Conservation (phyloP, 2,797 vertebrate genomes). For the Helarctos malayanus region DNA sequence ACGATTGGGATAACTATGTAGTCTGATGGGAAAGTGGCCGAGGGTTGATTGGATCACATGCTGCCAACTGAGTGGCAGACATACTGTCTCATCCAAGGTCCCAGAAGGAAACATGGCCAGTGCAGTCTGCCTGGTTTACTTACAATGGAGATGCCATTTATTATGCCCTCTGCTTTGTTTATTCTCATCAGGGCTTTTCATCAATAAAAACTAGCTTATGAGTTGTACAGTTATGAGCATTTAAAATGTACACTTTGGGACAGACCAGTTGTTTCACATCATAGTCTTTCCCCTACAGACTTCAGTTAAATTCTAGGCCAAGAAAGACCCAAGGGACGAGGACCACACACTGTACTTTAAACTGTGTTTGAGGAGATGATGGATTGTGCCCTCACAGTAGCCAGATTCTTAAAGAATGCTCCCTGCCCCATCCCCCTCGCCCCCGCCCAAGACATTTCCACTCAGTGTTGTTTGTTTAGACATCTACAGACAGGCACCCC, state of each 20-base stretch:
- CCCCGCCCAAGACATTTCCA: conserved; percentile 60
- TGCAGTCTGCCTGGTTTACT: background rate
- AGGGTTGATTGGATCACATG: background rate
- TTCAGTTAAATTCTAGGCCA: conserved; percentile 74
- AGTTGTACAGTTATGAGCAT: conserved; percentile 81
- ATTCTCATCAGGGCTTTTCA: conserved; percentile 82
- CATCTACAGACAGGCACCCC: background rate
- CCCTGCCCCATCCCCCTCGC: background rate
- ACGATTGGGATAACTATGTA: background rate
- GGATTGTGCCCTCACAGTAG: conserved; percentile 83
- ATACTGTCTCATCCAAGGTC: background rate
- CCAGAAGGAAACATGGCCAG: conserved; percentile 74
- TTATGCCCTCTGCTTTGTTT: conserved; percentile 81
- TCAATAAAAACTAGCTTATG: conserved; percentile 86
- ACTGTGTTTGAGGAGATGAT: conserved; percentile 82
- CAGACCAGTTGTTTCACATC: conserved; percentile 63
- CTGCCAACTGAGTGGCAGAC: background rate
- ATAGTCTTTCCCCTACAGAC: background rate
- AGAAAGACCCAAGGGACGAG: conserved; percentile 78
- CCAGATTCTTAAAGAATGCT: conserved; percentile 80
- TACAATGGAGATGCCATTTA: conserved; percentile 49
- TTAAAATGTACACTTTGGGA: conserved; percentile 74
- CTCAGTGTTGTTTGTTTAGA: conserved; percentile 84
- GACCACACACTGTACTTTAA: conserved; percentile 84
- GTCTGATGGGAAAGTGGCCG: background rate